Percentiles rank a stretch among this genome's conserved stretches.
These are phyloP conservation scores for Miniopterus natalensis DNA, from an alignment of 2,113 vertebrate species.

Conservation along the genomic window DNA sequence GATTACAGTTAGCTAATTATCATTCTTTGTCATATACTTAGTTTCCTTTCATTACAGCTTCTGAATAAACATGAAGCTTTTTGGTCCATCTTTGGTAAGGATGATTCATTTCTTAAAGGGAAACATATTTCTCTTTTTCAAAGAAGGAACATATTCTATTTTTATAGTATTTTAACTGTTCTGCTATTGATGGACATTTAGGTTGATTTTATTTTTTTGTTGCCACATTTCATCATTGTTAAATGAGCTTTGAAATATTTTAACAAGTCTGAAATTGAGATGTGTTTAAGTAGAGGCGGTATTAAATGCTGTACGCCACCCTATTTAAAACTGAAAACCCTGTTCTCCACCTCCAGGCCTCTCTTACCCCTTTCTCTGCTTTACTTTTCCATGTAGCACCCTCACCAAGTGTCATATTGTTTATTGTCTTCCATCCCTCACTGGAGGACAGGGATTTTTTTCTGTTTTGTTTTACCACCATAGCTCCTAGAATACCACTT, in stretches of 20 bases:
- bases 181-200: neutral
- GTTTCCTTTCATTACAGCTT: slow-evolving; percentile 45
- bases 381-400: neutral
- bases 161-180: slow-evolving; percentile 30
- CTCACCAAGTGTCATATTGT: neutral
- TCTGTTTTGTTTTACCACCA: neutral
- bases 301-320: neutral
- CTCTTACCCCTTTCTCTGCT: neutral
- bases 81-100: slow-evolving; percentile 56
- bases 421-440: neutral
- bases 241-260: slow-evolving; percentile 56
- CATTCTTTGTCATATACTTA: slow-evolving; percentile 22
- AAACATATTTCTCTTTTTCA: slow-evolving; percentile 29
- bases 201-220: neutral
- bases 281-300: neutral
- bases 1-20: slow-evolving; percentile 63
- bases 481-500: neutral
- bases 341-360: neutral
- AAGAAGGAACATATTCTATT: neutral
- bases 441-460: neutral
- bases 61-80: slow-evolving; percentile 63
- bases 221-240: neutral
- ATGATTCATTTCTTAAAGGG: slow-evolving; percentile 62
- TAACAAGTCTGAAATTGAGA: slow-evolving; percentile 46
- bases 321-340: neutral